Evolutionary conservation across 2,888 invertebrate species (phyloP).

Genomic region (Nemurella pictetii): DNA sequence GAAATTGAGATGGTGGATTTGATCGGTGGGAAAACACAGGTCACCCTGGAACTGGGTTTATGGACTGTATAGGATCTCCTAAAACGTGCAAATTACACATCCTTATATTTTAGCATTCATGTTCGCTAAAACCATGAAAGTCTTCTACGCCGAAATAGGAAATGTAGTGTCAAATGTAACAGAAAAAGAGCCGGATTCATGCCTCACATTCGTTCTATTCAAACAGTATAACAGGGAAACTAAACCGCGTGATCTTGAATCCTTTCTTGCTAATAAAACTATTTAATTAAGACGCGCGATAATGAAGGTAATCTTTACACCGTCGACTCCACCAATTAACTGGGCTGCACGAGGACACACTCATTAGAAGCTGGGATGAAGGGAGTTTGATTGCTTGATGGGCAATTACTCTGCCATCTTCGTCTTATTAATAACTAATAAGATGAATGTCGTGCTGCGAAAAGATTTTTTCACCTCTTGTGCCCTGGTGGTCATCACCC

Average conservation of each 20-base stretch:
- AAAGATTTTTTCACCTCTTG: neutral
- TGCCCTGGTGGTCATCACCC: neutral
- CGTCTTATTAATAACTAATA: neutral
- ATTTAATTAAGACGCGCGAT: neutral
- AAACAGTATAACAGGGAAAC: neutral
- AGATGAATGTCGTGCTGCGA: neutral
- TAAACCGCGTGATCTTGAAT: neutral
- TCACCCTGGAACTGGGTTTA: no score
- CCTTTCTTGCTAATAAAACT: neutral
- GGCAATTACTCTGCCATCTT: neutral
- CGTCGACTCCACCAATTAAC: neutral
- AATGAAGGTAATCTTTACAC: neutral
- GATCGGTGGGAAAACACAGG: no score
- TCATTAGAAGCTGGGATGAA: no score
- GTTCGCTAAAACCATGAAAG: no score
- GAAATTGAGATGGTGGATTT: no score
- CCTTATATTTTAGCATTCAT: no score
- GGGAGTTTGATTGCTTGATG: neutral
- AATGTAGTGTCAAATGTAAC: neutral
- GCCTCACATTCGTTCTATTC: neutral
- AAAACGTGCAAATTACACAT: no score
- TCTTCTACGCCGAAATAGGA: neutral
- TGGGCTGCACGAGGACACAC: neutral
- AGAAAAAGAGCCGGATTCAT: neutral
- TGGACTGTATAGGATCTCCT: no score